Evolutionary conservation across 2,888 invertebrate species (phyloP), one percentile per base, ranked within the genome.

Genomic region (Archips crataeganus): DNA sequence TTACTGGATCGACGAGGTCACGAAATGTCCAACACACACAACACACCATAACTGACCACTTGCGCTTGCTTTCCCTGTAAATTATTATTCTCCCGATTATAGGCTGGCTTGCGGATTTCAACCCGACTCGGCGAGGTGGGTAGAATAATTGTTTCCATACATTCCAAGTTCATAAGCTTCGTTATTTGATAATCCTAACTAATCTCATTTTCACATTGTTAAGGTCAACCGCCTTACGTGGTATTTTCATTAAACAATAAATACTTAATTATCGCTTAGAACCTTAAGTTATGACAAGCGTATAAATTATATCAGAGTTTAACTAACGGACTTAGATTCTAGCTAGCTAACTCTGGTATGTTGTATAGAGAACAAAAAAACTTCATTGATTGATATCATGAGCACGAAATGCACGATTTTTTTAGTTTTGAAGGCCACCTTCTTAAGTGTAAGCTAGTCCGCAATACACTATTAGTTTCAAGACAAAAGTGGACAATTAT

Each of bases 231-330:
- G 80, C 83, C 81, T 79, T 77, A 75, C 66, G 70, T 71, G 66
- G 59, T 78, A 75, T 71, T 80, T 79, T 82, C 80, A 82, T 87
- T 80, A 85, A 87, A 87, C 82, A 92, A 92, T 91, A 92, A 93
- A 92, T 92, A 92, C 91, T 91, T 90, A 90, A 86, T 83, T 88
- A 91, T 82, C 90, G 89, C 90, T 92, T 91, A 92, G 90, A 88
- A 92, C 90, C 92, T 91, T 92, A 92, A 87, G 88, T 92, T 70
- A 89, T 91, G 90, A 90, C 87, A 91, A 93, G 92, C 92, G 91
- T 90, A 91, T 91, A 87, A 90, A 87, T 89, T 86, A 88, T 85
- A 85, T 86, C 86, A 85, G 85, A 85, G 79, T 80, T 84, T 84
- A 75, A 82, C 82, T 84, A 89, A 90, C 87, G 85, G 86, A 85